A percentile compares a stretch with the other conserved stretches of the same genome.
Evolutionary conservation across 2,113 vertebrate species (phyloP).

Genomic region (Boulengeromyrus knoepffleri): DNA sequence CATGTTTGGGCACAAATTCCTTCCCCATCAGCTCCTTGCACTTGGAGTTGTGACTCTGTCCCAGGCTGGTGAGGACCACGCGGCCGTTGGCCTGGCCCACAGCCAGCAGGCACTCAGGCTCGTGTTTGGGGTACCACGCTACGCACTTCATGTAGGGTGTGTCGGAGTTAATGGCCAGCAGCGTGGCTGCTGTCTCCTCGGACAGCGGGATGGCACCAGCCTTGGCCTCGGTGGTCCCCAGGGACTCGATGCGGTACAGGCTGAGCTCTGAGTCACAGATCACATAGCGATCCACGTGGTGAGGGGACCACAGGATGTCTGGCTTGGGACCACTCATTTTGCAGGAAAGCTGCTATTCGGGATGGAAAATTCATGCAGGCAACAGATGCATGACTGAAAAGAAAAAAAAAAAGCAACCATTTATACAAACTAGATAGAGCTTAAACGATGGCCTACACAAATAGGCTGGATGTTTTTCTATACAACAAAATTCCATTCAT

Average conservation of each 20-base stretch:
- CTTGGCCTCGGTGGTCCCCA: slow-evolving; percentile 75
- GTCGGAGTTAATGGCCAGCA: slow-evolving; percentile 91
- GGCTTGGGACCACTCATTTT: slow-evolving; percentile 94
- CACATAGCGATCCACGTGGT: slow-evolving; percentile 90
- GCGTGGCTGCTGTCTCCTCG: slow-evolving; percentile 80
- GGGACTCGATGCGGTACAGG: slow-evolving; percentile 85
- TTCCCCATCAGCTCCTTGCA: slow-evolving; percentile 90
- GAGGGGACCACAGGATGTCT: slow-evolving; percentile 94
- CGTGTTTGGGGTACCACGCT: slow-evolving; percentile 94
- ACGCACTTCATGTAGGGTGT: slow-evolving; percentile 99
- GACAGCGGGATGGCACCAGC: slow-evolving; percentile 81
- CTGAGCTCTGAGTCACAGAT: slow-evolving; percentile 93
- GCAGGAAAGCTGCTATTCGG: slow-evolving; percentile 24
- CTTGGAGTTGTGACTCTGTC: slow-evolving; percentile 91
- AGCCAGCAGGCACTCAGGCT: slow-evolving; percentile 89
- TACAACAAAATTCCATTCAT: not conserved
- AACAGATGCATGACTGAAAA: not conserved
- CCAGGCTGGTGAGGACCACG: slow-evolving; percentile 90
- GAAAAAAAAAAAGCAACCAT: not conserved
- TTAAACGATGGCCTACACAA: not conserved
- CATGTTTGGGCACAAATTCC: slow-evolving; percentile 97
- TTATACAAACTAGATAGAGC: not conserved
- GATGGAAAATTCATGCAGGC: slow-evolving; percentile 9
- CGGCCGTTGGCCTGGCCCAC: slow-evolving; percentile 97
- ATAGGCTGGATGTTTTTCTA: not conserved